Evolutionary conservation across 2,113 vertebrate species (phyloP).

Genomic region (Poeciliopsis retropinna): DNA sequence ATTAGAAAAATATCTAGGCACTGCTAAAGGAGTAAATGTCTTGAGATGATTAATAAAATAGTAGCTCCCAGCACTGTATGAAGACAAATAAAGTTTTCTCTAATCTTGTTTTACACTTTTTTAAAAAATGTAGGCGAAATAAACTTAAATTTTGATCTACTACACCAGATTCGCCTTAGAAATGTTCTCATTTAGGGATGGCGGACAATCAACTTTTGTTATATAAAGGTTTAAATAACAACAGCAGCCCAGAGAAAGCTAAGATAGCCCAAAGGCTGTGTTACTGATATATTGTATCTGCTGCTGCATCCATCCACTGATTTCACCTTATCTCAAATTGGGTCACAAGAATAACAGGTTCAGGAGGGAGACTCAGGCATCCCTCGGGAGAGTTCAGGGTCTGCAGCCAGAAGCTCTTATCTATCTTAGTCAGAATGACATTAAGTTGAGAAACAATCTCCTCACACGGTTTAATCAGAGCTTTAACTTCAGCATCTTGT

Average conservation of each 20-base stretch:
- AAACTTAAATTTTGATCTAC: neutral
- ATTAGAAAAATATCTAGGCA: neutral
- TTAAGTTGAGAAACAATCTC: neutral
- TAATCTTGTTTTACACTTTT: neutral
- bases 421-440: neutral
- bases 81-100: neutral
- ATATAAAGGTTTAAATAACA: neutral
- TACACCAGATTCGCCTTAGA: neutral
- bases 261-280: neutral
- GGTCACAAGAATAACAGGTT: too few relatives aligned
- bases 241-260: neutral
- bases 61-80: too few relatives aligned
- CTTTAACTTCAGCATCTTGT: neutral
- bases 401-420: too few relatives aligned
- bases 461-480: neutral
- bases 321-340: neutral
- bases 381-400: too few relatives aligned
- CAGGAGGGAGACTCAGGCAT: neutral
- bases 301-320: neutral
- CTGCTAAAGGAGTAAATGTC: neutral
- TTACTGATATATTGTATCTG: neutral
- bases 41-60: neutral
- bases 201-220: neutral
- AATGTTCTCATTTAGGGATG: neutral
- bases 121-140: neutral